Evolutionary conservation across 2,797 vertebrate genomes (phyloP).

Genomic region (Mallotus villosus): DNA sequence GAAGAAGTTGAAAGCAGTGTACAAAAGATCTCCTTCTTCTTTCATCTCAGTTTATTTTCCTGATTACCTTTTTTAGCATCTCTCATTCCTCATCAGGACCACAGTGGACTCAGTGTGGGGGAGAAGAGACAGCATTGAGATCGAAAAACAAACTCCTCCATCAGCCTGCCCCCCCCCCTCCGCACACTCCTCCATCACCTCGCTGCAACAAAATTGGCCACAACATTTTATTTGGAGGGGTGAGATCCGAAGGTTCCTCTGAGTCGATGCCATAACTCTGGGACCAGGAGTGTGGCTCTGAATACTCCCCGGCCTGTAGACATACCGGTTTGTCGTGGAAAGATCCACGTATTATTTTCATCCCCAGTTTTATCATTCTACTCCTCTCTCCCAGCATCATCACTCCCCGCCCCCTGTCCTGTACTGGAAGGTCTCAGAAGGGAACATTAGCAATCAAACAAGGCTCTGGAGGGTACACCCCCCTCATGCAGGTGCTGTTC

Average conservation of each 20-base stretch:
- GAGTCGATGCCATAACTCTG: conserved; percentile 66
- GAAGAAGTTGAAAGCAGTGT: conserved; percentile 31
- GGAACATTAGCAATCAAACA: conserved; percentile 49
- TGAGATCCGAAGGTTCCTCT: conserved; percentile 46
- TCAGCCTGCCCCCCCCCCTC: conserved; percentile 71
- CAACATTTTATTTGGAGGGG: conserved; percentile 67
- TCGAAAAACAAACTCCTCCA: conserved; percentile 69
- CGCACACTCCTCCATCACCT: conserved; percentile 55
- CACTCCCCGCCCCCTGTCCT: conserved; percentile 34
- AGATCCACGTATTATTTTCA: conserved; percentile 15
- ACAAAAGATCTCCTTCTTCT: conserved; percentile 1
- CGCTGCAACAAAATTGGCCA: conserved; percentile 63
- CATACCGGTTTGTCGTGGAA: conserved; percentile 1
- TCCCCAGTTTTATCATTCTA: conserved; percentile 32
- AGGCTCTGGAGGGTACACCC: conserved; percentile 27
- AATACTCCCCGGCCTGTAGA: conserved; percentile 6
- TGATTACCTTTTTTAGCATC: conserved; percentile 17
- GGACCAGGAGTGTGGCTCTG: not conserved
- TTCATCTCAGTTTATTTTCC: conserved; percentile 38
- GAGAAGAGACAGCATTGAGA: conserved; percentile 64
- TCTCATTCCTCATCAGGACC: conserved; percentile 53
- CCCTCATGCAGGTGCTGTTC: conserved; percentile 26
- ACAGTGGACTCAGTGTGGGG: conserved; percentile 67
- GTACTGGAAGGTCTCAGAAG: conserved; percentile 31
- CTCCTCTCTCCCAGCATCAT: conserved; percentile 36